Base-by-base conservation (phyloP, 2,113 vertebrate genomes). In the Rhinogobius similis region DNA sequence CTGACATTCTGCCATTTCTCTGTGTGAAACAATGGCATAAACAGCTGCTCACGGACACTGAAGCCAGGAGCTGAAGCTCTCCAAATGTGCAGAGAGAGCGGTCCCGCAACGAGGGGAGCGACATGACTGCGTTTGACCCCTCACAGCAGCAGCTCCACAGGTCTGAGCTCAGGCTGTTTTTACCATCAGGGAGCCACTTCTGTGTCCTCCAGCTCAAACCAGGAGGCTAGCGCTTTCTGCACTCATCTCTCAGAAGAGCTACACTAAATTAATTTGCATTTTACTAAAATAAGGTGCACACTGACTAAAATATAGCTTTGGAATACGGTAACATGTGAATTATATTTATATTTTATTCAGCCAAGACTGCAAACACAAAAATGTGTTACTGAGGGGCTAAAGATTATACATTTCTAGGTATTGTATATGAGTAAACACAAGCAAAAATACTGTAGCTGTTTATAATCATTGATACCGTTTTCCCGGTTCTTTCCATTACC, bases 1-100 rank as follows among this genome's bases (percentile, higher is more conserved):
- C 72, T 83, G 79, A 84, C 74, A 84, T 77, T 86, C 77, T 84
- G 82, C 76, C 73, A 86, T 83, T 88, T 91, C 81, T 81, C 70
- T 84, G 69, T 82, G 81, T 43, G 58, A 59, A 84, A 69, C 72
- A 80, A 89, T 71, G 78, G 63, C 77, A 85, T 85, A 84, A 88
- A 80, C 89, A 91, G 86, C 85, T 89, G 86, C 78, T 83, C 68
- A 70, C 72, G 62, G 78, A 82, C 65, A 76, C 72, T 48, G 44
- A 44, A 80, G 78, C 81, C 80, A 84, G 83, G 73, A 68, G 82
- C 67, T 90, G 63, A 83, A 86, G 88, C 44, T 63, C 50, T 82
- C 75, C 84, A 82, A 79, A 83, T 86, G 75, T 76, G 67, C 62
- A 69, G 85, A 78, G 82, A 79, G 78, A 84, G 65, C 43, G 27